Evolutionary conservation across 2,113 vertebrate genomes (phyloP), one percentile per base, ranked within the genome.

Genomic region (Nothoprocta pentlandii): DNA sequence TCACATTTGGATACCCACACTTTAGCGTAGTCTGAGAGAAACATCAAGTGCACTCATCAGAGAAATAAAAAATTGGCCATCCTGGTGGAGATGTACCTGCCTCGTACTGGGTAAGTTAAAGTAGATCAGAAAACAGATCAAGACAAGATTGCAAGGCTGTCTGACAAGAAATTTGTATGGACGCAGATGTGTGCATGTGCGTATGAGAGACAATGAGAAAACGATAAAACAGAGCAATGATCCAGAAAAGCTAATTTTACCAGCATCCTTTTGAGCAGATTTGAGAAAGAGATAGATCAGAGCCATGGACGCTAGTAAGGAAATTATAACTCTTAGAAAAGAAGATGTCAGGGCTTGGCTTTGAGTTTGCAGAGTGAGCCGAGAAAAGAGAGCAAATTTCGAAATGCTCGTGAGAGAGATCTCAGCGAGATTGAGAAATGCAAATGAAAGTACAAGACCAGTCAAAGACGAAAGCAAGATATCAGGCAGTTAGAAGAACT

Each of bases 1-100:
- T 49, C 20, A 9, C 5, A 5, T 16, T 36, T 42, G 32, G 63
- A 34, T 2, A 3, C 11, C 8, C 2, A 6, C 28, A 20, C 7
- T 76, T 36, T 70, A 47, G 8, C 14, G 8, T 25, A 42, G 32
- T 23, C n/a, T 34, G 61, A 62, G 34, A 80, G 30, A 64, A 91
- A 59, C 13, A 59, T 70, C 23, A 59, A 28, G 59, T 16, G 8
- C 23, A 39, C 39, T 61, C 59, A 53, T 69, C 12, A 54, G 30
- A 75, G 42, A 70, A n/a, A 16, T 4, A 13, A 17, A 68, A 46
- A 49, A 51, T 1, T 47, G 6, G 6, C 51, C 13, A 16, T 25
- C 58, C 28, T 14, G 42, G 59, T 17, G 21, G 44, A 49, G 58
- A 32, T 13, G 15, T 30, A 21, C 16, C 28, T 17, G 20, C 8